Evolutionary conservation across 2,113 vertebrate genomes (phyloP), one percentile per base, ranked within the genome.

Genomic region (Nyctibius bracteatus): DNA sequence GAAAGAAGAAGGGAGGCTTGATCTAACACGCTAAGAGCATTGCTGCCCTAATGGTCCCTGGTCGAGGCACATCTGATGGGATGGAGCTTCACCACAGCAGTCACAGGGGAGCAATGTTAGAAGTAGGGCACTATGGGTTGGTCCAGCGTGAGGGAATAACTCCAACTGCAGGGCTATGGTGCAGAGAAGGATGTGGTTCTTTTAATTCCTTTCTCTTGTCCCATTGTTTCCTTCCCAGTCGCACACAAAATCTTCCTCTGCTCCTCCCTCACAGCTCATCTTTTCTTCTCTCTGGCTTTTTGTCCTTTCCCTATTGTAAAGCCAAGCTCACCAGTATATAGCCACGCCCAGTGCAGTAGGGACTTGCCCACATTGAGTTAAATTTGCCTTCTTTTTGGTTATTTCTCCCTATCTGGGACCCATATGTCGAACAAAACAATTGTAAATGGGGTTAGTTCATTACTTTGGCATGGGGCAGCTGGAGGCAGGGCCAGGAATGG

Each of bases 181-280:
- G 82, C 73, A 89, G 80, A 89, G 65, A n/a, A 91, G 88, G 91
- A 96, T 94, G 88, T 96, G 96, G 77, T 82, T 95, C 94, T 91
- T 72, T 47, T 58, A 44, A 93, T 95, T 93, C 92, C 92, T 85
- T 94, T 91, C 72, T 86, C 6, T 30, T 89, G 61, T 91, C 70
- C 92, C 75, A 94, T 86, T 95, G 91, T 96, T 93, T 92, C 72
- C 77, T 92, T 92, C 80, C 72, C 79, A 93, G 63, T 8, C 39
- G 0, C 52, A 55, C 62, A 77, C 83, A 68, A 21, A 96, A 72
- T 81, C 89, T 81, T 84, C 89, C 71, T 84, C 74, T 81, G 90
- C 89, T 49, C 6, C 87, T 93, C 88, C 87, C 88, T 86, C 63
- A 65, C 65, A 61, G 75, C 67, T 80, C 90, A 63, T 83, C 47